Evolutionary conservation across 2,888 invertebrate genomes (phyloP), one percentile per base, ranked within the genome.

Genomic region (Pandemis corylana): DNA sequence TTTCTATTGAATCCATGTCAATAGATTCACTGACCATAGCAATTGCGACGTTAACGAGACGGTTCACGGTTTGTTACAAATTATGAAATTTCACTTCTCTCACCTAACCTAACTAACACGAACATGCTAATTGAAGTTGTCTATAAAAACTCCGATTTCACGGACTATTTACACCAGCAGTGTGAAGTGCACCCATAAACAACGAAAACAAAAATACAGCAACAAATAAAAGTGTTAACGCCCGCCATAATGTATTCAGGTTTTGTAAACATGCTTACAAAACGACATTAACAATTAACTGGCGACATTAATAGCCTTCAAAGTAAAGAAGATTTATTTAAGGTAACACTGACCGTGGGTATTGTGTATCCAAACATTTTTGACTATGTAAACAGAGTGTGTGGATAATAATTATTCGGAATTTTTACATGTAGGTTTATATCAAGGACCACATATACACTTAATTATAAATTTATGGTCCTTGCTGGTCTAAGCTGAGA

Each of bases 271-370:
- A 72, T 44, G 72, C 65, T 65, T 36, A 62, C 53, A 9, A 53
- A 67, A 72, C 44, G 28, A 44, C 61, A 42, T 42, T 67, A 62
- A 72, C 41, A 72, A 72, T 72, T 72, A 72, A 72, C 68, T 72
- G 42, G 49, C 51, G 61, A 62, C 67, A 42, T 66, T 71, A 13
- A 67, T 72, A 49, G 67, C 65, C 36, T 65, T 63, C 51, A 49
- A 53, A 51, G 42, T 53, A 44, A 62, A 68, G 53, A 67, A 13
- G 36, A 46, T 72, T 67, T 65, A 53, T 72, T 62, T 61, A 59
- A 28, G 28, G 41, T 62, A 49, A 72, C 9, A n/a, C 7, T 53
- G 42, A 13, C 42, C 61, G 20, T 9, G 9, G 15, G 56, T 56
- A 12, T 5, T 9, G 56, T 9, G 56, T 7, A 15, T 9, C 15